A percentile compares a stretch with the other conserved stretches of the same genome.
Evolutionary conservation across 2,888 invertebrate genomes (phyloP).

Genomic region (Hyalella azteca): DNA sequence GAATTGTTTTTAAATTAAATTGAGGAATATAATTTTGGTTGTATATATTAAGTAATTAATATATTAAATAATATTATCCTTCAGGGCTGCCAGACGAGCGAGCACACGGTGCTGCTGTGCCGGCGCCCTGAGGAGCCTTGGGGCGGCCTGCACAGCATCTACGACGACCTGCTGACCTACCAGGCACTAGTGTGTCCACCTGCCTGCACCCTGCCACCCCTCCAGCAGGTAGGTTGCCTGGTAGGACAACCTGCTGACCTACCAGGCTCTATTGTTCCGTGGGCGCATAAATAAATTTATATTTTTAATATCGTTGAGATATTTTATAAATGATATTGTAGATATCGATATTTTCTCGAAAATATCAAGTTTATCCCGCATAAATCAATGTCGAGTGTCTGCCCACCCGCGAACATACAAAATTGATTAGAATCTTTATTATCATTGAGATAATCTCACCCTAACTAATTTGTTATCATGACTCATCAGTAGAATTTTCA

Average conservation of each 20-base stretch:
- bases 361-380: too few relatives aligned
- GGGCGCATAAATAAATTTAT: neutral
- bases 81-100: conserved; percentile 54
- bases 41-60: neutral
- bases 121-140: conserved; percentile 44
- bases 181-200: conserved; percentile 49
- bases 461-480: too few relatives aligned
- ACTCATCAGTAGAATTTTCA: too few relatives aligned
- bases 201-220: conserved; percentile 18
- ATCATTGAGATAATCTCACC: too few relatives aligned
- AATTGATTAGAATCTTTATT: too few relatives aligned
- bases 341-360: too few relatives aligned
- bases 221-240: too few relatives aligned
- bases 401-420: too few relatives aligned
- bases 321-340: neutral
- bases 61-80: neutral
- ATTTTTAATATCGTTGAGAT: neutral
- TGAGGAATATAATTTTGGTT: neutral
- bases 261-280: too few relatives aligned
- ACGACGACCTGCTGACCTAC: conserved; percentile 57
- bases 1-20: neutral
- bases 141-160: conserved; percentile 55
- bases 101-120: conserved; percentile 56
- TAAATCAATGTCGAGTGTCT: too few relatives aligned
- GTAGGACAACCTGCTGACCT: too few relatives aligned